Evolutionary conservation across 2,888 invertebrate genomes (phyloP).

Genomic region (Lasius platythorax): DNA sequence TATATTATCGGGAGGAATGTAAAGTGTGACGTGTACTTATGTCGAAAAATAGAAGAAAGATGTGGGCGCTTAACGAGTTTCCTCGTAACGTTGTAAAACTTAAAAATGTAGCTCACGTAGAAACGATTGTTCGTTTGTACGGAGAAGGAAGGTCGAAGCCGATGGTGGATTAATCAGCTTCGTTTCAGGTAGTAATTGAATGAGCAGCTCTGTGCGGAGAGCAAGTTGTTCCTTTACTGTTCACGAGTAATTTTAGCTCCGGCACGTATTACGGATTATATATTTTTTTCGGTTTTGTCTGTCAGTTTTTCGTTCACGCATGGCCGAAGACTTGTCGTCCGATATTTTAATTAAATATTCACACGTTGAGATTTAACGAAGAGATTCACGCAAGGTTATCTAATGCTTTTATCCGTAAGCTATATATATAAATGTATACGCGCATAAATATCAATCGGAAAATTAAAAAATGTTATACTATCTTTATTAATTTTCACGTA

Average conservation of each 20-base stretch:
- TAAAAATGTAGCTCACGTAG: neutral
- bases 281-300: neutral
- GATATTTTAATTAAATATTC: neutral
- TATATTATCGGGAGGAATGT: neutral
- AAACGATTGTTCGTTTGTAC: neutral
- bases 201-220: neutral
- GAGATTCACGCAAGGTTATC: neutral
- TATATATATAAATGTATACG: neutral
- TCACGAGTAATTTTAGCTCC: constrained; percentile 11
- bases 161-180: constrained; percentile 29
- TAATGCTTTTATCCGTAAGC: neutral
- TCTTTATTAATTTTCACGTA: neutral
- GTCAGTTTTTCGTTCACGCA: neutral
- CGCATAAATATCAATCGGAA: neutral
- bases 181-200: constrained; percentile 1
- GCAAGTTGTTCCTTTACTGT: constrained; percentile 8
- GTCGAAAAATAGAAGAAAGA: neutral
- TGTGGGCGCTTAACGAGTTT: neutral
- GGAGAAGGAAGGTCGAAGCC: neutral
- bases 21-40: neutral
- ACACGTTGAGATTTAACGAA: neutral
- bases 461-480: neutral
- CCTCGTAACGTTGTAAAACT: neutral
- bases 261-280: constrained; percentile 1
- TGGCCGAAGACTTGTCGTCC: neutral